These are phyloP conservation scores for Pseudolaguvia tuberculata DNA, from an alignment of 2,113 vertebrate species.

Conservation along the genomic window DNA sequence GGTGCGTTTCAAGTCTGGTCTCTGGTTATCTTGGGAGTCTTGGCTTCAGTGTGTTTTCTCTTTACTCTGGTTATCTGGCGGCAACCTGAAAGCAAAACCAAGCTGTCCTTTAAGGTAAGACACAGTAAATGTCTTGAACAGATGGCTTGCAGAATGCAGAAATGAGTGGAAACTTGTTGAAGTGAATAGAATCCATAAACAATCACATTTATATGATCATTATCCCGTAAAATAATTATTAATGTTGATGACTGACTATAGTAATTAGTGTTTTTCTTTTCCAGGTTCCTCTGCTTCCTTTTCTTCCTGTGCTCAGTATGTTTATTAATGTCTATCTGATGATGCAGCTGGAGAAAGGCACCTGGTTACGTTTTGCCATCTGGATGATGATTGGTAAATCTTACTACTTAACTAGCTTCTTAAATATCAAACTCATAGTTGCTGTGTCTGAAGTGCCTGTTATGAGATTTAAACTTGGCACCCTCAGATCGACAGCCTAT, in stretches of 20 bases:
- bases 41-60: conserved; percentile 51
- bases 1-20: conserved; percentile 63
- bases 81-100: conserved; percentile 90
- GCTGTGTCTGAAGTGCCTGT: background rate
- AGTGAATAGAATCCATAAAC: too few relatives aligned
- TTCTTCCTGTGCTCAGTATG: conserved; percentile 86
- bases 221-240: background rate
- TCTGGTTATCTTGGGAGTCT: conserved; percentile 56
- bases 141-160: too few relatives aligned
- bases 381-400: conserved; percentile 85
- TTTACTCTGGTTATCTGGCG: conserved; percentile 76
- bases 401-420: background rate
- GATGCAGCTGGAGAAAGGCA: conserved; percentile 88
- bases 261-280: conserved; percentile 3
- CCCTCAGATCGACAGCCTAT: too few relatives aligned
- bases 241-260: background rate
- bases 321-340: conserved; percentile 94
- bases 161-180: background rate
- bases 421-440: background rate
- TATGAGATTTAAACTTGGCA: too few relatives aligned
- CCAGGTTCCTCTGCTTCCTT: conserved; percentile 86
- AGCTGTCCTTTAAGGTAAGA: conserved; percentile 88
- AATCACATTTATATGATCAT: too few relatives aligned
- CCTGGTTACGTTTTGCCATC: conserved; percentile 84
- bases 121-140: background rate